Evolutionary conservation across 2,113 vertebrate genomes (phyloP), one percentile per base, ranked within the genome.

Genomic region (Hypomesus transpacificus): DNA sequence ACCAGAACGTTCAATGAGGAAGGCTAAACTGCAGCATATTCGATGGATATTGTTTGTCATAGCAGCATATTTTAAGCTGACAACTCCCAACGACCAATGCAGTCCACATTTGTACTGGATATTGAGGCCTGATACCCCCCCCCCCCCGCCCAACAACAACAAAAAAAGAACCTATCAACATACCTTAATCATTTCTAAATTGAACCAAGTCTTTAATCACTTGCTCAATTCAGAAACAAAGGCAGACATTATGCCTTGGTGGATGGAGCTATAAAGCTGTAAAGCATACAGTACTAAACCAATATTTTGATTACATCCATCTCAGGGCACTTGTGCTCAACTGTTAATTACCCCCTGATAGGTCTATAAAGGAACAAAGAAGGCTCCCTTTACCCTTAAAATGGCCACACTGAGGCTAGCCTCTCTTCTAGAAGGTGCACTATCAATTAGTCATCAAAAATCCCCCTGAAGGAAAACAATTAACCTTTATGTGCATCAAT

Each of bases 401-500:
- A 82, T 73, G 66, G 69, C 75, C 75, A 61, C 67, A 17, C 62
- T 70, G 46, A 22, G 67, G 79, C 16, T 26, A 70, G 77, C 67
- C 70, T 71, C 73, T 74, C 70, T 74, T 13, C 39, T 46, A 46
- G 39, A 46, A 13, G 34, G 60, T 52, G 34, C 21, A 26, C 65
- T 77, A 87, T 88, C 62, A 91, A 90, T 89, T 87, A 90, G 83
- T 83, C 76, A 80, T 82, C 82, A 80, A 79, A 85, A 82, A 76
- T 69, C 66, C 72, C 39, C 80, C 80, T 1, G 1, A 75, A 84
- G 83, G 82, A 77, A 46, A 82, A 77, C 66, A 28, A 81, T 87
- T 90, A 87, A 88, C 88, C 86, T 90, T 89, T 89, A 85, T 74
- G 69, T 81, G 78, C 84, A 90, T 90, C 81, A 89, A 84, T 88